These are phyloP conservation scores for Cantharis lateralis DNA, from an alignment of 2,888 invertebrate genomes.

Conservation along the genomic window DNA sequence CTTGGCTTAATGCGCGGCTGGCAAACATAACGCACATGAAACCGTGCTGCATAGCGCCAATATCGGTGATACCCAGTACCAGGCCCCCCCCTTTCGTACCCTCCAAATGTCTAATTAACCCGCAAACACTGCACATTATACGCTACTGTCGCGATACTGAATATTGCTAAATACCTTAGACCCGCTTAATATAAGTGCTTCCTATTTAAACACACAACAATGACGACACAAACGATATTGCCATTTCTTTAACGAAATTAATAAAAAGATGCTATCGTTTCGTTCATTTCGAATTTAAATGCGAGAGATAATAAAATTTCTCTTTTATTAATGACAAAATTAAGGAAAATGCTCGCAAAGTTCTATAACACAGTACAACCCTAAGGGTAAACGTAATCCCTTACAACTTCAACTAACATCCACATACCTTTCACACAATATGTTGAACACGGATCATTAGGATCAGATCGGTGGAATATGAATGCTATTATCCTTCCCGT, in stretches of 20 bases:
- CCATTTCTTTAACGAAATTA: not conserved
- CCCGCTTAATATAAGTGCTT: constrained; percentile 21
- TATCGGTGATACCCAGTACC: constrained; percentile 56
- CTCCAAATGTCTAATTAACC: constrained; percentile 52
- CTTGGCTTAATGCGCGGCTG: constrained; percentile 42
- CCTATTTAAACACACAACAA: constrained; percentile 1
- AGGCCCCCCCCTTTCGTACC: constrained; percentile 43
- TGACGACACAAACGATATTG: not conserved
- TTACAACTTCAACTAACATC: constrained; percentile 30
- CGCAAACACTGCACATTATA: constrained; percentile 54
- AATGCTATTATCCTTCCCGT: constrained; percentile 43
- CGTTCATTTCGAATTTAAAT: not conserved
- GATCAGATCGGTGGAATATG: constrained; percentile 43
- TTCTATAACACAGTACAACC: constrained; percentile 10
- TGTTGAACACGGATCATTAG: constrained; percentile 47
- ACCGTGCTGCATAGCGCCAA: constrained; percentile 52
- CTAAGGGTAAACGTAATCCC: constrained; percentile 29
- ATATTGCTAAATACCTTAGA: constrained; percentile 33
- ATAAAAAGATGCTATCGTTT: not conserved
- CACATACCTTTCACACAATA: constrained; percentile 34
- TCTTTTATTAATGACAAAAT: constrained; percentile 12
- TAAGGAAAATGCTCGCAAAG: constrained; percentile 9
- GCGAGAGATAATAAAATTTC: not conserved
- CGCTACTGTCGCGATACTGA: constrained; percentile 44
- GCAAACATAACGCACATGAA: constrained; percentile 46